Conservation (phyloP, 2,888 invertebrate species). For the Calameuta filiformis region DNA sequence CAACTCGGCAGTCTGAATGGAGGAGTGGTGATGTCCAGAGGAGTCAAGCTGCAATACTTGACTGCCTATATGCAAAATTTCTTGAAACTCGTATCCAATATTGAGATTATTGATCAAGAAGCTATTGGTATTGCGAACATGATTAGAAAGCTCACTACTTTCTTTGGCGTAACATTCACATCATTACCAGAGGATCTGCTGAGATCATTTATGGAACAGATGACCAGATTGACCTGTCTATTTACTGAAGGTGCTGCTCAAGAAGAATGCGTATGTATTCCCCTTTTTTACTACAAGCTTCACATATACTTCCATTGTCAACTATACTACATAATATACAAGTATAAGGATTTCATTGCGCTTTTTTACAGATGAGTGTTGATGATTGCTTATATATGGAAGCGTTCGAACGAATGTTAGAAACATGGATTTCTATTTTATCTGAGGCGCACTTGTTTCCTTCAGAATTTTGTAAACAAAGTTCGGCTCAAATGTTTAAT, state of each 20-base stretch:
- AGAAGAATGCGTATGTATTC: conserved; percentile 72
- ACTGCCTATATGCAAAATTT: conserved; percentile 72
- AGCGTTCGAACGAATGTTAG: conserved; percentile 76
- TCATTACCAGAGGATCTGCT: conserved; percentile 67
- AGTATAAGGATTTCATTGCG: not conserved
- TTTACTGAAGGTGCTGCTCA: conserved; percentile 75
- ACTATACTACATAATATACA: not conserved
- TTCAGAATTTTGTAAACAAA: conserved; percentile 58
- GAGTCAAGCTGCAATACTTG: conserved; percentile 70
- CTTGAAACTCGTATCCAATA: conserved; percentile 71
- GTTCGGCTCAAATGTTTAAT: conserved; percentile 76
- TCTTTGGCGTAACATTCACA: conserved; percentile 68
- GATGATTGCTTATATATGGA: conserved; percentile 73
- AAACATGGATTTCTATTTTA: conserved; percentile 75
- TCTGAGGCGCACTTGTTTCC: conserved; percentile 64
- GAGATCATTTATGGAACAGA: conserved; percentile 71
- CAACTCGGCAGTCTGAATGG: conserved; percentile 82
- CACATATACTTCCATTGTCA: not conserved
- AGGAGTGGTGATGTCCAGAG: conserved; percentile 67
- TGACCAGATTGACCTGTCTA: conserved; percentile 73
- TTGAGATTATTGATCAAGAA: conserved; percentile 74
- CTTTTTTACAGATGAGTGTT: conserved; percentile 59
- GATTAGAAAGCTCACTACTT: conserved; percentile 72
- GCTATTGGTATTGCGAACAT: conserved; percentile 76
- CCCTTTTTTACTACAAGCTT: not conserved